These are phyloP conservation scores for Acanthiza pusilla DNA, from an alignment of 2,797 vertebrate species.

Conservation along the genomic window DNA sequence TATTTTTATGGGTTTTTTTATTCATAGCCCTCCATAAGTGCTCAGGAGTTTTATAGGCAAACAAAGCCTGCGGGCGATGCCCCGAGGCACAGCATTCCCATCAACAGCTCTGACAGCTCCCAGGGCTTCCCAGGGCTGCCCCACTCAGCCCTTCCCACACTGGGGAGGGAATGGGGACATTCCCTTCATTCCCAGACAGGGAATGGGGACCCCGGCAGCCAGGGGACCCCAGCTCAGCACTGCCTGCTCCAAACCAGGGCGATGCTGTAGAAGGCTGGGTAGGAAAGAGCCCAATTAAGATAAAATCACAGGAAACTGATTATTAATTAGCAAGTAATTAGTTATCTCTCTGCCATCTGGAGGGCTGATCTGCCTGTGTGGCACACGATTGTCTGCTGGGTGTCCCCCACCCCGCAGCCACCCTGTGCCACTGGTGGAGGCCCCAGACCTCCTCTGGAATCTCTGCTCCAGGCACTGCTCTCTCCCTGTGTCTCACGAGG, in stretches of 20 bases:
- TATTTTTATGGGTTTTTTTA: background rate
- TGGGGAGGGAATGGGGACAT: background rate
- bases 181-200: background rate
- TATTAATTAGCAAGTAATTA: constrained; percentile 55
- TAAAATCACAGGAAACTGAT: constrained; percentile 52
- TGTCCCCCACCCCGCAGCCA: background rate
- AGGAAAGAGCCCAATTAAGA: constrained; percentile 47
- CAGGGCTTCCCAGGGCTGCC: background rate
- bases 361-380: background rate
- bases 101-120: background rate
- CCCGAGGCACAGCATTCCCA: background rate
- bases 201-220: background rate
- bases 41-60: background rate
- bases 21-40: background rate
- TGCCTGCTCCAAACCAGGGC: rapidly evolving
- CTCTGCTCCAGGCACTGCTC: background rate
- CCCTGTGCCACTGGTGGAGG: background rate
- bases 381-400: background rate
- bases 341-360: constrained; percentile 39
- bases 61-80: background rate
- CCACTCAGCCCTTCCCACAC: background rate
- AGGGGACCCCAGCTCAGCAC: rapidly evolving
- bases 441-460: background rate
- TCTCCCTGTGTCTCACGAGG: background rate
- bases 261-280: background rate